A percentile compares a stretch with the other conserved stretches of the same genome.
phyloP scores from a whole-genome alignment of 2,113 vertebrate genomes.

The Gasterosteus aculeatus region DNA sequence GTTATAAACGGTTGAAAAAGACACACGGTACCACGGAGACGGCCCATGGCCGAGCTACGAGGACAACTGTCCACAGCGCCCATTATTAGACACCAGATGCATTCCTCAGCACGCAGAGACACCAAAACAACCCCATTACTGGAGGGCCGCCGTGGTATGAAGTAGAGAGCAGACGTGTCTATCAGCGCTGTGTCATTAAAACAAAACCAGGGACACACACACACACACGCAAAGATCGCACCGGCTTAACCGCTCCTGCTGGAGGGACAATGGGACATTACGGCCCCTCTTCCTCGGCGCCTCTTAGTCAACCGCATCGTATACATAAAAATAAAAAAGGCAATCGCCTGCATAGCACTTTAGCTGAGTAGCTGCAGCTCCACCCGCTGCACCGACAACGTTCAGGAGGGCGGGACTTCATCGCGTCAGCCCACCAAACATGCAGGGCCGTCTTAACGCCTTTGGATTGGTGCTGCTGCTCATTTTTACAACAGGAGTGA shows the following conservation, averaged over 20 bases:
- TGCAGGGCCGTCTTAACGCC: no score
- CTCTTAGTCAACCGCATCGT: no score
- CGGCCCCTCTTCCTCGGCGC: neutral
- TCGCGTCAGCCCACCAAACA: no score
- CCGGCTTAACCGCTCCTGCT: neutral
- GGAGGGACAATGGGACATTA: neutral
- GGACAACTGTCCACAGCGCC: constrained; percentile 25
- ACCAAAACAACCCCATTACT: constrained; percentile 8
- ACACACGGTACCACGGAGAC: neutral
- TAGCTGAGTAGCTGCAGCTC: no score
- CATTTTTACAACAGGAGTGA: neutral
- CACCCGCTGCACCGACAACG: no score
- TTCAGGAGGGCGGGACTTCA: no score
- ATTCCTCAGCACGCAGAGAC: constrained; percentile 10
- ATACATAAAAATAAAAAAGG: no score
- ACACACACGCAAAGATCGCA: neutral
- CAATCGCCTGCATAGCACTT: no score
- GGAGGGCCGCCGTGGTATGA: constrained; percentile 1
- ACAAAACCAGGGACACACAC: neutral
- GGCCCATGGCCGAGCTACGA: neutral
- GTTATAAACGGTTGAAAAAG: neutral
- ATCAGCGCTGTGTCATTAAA: neutral
- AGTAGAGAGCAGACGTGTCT: neutral
- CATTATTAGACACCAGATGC: constrained; percentile 4
- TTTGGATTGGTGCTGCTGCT: neutral